Conservation (phyloP, 2,113 vertebrate genomes). For the Glaucidium brasilianum region DNA sequence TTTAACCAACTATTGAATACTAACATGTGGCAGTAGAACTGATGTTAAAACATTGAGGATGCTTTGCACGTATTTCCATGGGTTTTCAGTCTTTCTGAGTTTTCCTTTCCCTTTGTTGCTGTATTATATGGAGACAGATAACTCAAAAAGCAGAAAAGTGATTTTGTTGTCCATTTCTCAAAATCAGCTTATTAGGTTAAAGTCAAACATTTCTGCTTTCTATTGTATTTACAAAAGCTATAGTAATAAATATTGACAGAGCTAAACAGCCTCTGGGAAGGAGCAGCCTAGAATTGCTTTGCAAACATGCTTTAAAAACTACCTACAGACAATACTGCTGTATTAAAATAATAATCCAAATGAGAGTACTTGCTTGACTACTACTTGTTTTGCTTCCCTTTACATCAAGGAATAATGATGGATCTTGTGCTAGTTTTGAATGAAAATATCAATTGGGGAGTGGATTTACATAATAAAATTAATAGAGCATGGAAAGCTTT, state of each 20-base stretch:
- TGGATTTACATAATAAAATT: constrained; percentile 68
- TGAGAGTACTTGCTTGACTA: constrained; percentile 22
- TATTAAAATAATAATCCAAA: constrained; percentile 56
- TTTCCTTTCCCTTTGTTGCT: neutral
- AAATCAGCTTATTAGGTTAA: constrained; percentile 47
- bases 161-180: constrained; percentile 9
- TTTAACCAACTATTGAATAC: neutral
- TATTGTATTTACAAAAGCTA: constrained; percentile 45
- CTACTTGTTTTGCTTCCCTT: constrained; percentile 30
- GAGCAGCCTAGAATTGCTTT: constrained; percentile 28
- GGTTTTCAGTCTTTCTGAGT: neutral
- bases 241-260: constrained; percentile 61
- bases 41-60: neutral
- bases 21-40: neutral
- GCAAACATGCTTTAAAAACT: constrained; percentile 59
- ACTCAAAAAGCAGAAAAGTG: neutral
- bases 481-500: constrained; percentile 58
- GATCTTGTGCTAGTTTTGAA: constrained; percentile 43
- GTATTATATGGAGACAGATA: neutral
- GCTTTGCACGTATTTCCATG: neutral
- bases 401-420: neutral
- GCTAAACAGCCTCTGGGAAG: constrained; percentile 45
- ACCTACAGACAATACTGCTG: constrained; percentile 15
- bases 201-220: constrained; percentile 46
- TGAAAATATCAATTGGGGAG: constrained; percentile 54